A percentile compares a stretch with the other conserved stretches of the same genome.
These are phyloP conservation scores for Tragelaphus strepsiceros DNA, from an alignment of 2,113 vertebrate genomes.

Conservation along the genomic window DNA sequence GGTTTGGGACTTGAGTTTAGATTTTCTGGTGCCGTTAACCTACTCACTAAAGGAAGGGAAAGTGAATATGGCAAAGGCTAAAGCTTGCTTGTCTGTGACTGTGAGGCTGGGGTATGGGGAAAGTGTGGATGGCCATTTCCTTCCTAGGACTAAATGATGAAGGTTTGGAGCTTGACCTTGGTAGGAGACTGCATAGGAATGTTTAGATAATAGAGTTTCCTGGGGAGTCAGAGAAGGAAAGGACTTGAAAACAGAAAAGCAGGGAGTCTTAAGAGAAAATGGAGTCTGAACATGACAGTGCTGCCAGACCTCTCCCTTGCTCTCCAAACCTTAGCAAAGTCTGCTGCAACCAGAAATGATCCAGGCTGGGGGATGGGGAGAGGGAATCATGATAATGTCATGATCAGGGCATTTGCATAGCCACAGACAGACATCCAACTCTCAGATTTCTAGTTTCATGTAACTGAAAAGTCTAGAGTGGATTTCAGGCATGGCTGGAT, in stretches of 20 bases:
- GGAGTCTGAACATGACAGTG: neutral
- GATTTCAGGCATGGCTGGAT: neutral
- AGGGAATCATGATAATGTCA: no score
- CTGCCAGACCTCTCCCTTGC: neutral
- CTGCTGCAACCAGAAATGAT: neutral
- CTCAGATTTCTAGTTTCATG: neutral
- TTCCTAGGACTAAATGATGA: neutral
- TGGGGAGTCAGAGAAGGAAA: no score
- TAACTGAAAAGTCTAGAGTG: neutral
- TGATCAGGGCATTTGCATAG: neutral
- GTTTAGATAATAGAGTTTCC: neutral
- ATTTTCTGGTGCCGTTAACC: neutral
- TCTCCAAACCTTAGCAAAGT: neutral
- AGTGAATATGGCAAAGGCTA: neutral
- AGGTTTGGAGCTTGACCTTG: neutral
- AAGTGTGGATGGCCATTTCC: neutral
- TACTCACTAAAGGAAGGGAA: neutral
- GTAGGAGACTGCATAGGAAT: neutral
- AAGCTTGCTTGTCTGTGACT: neutral
- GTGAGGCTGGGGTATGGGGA: neutral
- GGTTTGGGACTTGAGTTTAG: neutral
- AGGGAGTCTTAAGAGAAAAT: neutral
- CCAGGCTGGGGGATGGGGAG: no score
- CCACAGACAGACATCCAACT: neutral
- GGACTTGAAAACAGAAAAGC: neutral